These are phyloP conservation scores for Myiothlypis coronata DNA, from an alignment of 2,797 vertebrate genomes.

Conservation along the genomic window DNA sequence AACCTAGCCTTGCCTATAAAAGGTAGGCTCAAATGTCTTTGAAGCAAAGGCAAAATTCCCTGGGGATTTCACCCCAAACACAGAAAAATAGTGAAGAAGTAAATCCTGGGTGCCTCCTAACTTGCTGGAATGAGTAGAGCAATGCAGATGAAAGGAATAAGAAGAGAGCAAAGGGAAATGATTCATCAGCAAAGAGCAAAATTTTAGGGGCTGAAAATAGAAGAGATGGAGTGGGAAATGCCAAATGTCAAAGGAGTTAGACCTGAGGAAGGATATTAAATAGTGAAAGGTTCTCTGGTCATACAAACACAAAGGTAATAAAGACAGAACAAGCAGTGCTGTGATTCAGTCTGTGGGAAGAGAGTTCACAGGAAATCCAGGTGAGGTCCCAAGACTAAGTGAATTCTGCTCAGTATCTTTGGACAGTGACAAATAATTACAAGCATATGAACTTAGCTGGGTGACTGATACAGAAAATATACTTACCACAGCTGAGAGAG, in stretches of 20 bases:
- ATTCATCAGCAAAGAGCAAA: neutral
- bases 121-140: neutral
- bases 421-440: neutral
- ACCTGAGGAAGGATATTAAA: slow-evolving; percentile 25
- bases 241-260: slow-evolving; percentile 12
- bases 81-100: neutral
- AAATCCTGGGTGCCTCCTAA: neutral
- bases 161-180: neutral
- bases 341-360: neutral
- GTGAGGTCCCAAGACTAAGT: neutral
- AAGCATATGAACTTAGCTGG: neutral
- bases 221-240: slow-evolving; percentile 14
- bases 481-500: neutral
- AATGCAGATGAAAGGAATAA: neutral
- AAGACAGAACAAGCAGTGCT: slow-evolving; percentile 22
- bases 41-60: neutral
- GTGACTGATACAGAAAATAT: neutral
- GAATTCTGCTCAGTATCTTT: neutral
- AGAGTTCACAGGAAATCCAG: neutral
- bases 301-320: slow-evolving; percentile 24
- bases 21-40: neutral
- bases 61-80: neutral
- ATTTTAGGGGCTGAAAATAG: neutral
- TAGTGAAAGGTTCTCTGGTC: slow-evolving; percentile 11
- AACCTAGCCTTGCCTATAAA: neutral